Percentiles rank a stretch among this genome's conserved stretches.
These are phyloP conservation scores for Agonopterix subpropinquella DNA, from an alignment of 2,888 invertebrate species.

Conservation along the genomic window DNA sequence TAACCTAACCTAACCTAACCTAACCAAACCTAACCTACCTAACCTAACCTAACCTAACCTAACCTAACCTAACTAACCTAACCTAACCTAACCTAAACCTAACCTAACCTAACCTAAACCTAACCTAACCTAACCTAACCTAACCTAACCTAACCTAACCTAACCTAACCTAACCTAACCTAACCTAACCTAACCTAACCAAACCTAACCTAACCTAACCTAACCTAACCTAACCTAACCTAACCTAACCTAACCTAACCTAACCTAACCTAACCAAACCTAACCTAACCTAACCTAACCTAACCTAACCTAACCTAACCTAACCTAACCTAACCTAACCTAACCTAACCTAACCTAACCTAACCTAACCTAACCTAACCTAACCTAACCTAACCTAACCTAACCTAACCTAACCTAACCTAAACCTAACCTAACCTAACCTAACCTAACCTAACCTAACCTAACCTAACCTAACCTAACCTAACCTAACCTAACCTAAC, in stretches of 20 bases:
- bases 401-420: constrained; percentile 9
- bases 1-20: constrained; percentile 12
- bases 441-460: constrained; percentile 11
- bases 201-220: constrained; percentile 18
- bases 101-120: constrained; percentile 8
- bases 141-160: constrained; percentile 14
- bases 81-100: constrained; percentile 2
- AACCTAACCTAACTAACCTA: constrained; percentile 13
- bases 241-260: constrained; percentile 14
- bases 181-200: constrained; percentile 21
- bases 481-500: constrained; percentile 12
- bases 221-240: constrained; percentile 16
- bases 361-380: constrained; percentile 1
- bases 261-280: constrained; percentile 6
- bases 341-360: constrained; percentile 2
- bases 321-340: constrained; percentile 5
- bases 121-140: constrained; percentile 9
- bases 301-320: constrained; percentile 5
- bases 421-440: constrained; percentile 11
- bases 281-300: constrained; percentile 6
- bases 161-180: constrained; percentile 19
- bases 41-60: constrained; percentile 6
- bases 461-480: constrained; percentile 11
- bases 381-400: constrained; percentile 3
- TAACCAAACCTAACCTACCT: constrained; percentile 4